Conservation (phyloP, 2,888 invertebrate genomes). For the Coelinius sp. region DNA sequence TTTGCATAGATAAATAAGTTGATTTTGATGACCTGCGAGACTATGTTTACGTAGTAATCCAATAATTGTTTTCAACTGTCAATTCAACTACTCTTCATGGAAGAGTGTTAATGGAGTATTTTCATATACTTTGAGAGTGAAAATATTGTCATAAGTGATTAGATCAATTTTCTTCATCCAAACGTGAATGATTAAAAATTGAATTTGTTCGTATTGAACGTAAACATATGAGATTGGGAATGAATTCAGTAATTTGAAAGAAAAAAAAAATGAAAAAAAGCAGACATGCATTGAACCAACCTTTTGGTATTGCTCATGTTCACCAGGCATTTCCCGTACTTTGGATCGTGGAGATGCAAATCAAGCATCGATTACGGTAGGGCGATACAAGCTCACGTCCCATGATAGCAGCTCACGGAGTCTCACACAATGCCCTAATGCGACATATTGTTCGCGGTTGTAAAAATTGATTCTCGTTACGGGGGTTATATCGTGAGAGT, state of each 20-base stretch:
- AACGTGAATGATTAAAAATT: too few species aligned
- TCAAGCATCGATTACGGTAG: conserved; percentile 58
- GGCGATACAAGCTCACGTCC: conserved; percentile 45
- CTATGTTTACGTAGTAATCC: conserved; percentile 54
- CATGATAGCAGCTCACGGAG: conserved; percentile 47
- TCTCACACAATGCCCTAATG: conserved; percentile 67
- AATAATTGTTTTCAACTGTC: conserved; percentile 51
- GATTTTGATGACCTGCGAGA: conserved; percentile 59
- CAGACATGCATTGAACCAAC: background rate
- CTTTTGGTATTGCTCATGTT: conserved; percentile 8
- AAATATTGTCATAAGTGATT: too few species aligned
- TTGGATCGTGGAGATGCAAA: conserved; percentile 55
- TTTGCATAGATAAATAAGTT: conserved; percentile 70
- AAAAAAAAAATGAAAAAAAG: too few species aligned
- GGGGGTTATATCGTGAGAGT: conserved; percentile 56
- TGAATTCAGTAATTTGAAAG: too few species aligned
- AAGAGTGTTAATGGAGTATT: background rate
- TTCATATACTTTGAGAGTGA: background rate
- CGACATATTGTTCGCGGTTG: conserved; percentile 67
- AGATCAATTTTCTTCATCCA: background rate
- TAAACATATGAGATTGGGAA: too few species aligned
- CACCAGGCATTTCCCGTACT: conserved; percentile 43
- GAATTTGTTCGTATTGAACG: too few species aligned
- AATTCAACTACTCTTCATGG: conserved; percentile 28
- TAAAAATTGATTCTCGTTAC: conserved; percentile 69